A percentile compares a stretch with the other conserved stretches of the same genome.
phyloP scores from a whole-genome alignment of 2,888 invertebrate genomes.

The Coelinius sp. region DNA sequence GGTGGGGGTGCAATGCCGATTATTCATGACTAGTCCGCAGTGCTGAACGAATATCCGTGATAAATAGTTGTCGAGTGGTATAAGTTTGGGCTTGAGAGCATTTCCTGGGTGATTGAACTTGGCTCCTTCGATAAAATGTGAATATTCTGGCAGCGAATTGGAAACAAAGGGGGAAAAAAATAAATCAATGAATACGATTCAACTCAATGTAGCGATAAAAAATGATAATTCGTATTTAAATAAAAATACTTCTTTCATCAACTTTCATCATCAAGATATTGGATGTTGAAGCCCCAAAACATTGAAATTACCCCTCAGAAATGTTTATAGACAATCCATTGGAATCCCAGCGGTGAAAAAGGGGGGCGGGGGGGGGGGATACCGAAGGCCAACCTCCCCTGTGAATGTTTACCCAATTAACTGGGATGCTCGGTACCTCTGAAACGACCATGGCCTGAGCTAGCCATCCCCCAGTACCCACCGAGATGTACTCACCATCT shows the following conservation, averaged over 20 bases:
- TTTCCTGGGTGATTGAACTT: neutral
- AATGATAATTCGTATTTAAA: neutral
- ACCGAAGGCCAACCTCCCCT: neutral
- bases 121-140: neutral
- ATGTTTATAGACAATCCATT: conserved; percentile 17
- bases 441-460: neutral
- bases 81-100: neutral
- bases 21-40: conserved; percentile 53
- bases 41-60: conserved; percentile 49
- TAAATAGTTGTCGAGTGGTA: conserved; percentile 41
- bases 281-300: neutral
- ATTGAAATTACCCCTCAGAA: conserved; percentile 3
- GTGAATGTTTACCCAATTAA: conserved; percentile 30
- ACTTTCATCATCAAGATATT: conserved; percentile 24
- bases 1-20: conserved; percentile 39
- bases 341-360: neutral
- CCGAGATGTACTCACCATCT: neutral
- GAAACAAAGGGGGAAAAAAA: neutral
- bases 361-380: neutral
- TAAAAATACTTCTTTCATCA: neutral
- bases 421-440: conserved; percentile 13
- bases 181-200: neutral
- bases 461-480: neutral
- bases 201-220: neutral
- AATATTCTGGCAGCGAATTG: neutral